Evolutionary conservation across 2,113 vertebrate species (phyloP), one percentile per base, ranked within the genome.

Genomic region (Chaenocephalus aceratus): DNA sequence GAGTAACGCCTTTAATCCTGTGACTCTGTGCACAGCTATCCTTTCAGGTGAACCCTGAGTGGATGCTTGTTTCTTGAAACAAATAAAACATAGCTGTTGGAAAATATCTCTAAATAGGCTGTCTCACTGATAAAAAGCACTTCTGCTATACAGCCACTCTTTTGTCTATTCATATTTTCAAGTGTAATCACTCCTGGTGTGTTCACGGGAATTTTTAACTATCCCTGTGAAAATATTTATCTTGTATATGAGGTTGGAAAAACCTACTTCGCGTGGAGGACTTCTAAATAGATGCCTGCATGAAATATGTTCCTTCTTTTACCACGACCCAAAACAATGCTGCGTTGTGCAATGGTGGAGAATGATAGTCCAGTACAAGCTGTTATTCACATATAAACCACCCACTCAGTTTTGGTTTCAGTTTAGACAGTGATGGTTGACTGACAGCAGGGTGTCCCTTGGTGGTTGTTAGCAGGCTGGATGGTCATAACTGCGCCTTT

Each of bases 171-270:
- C 75, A 87, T 78, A 14, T 57, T 83, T 79, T 76, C 41, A 64
- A 56, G 68, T 49, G 51, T 79, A 26, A 84, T 83, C 46, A 23
- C 46, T 53, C 9, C 44, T 51, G 12, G 58, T 75, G 69, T n/a
- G 45, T 75, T 85, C 58, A 64, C 21, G 68, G 68, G 62, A 63
- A 64, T 88, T 80, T 88, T 75, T 73, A 75, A 76, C 82, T 67
- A 89, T 72, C 82, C 73, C 66, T 72, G 86, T 74, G 81, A 88
- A 90, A 92, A 90, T 88, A 91, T 92, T 88, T 79, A 76, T 63
- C 62, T 79, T 86, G 51, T 82, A 11, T 71, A 75, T 72, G 83
- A 76, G 86, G 84, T 67, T 80, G 75, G 88, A 87, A 91, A 88
- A 86, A 85, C 57, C 72, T 59, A 44, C 72, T 85, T 72, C 64